Percentiles rank a stretch among this genome's conserved stretches.
These are phyloP conservation scores for Florisuga fusca DNA, from an alignment of 2,797 vertebrate genomes.

Conservation along the genomic window DNA sequence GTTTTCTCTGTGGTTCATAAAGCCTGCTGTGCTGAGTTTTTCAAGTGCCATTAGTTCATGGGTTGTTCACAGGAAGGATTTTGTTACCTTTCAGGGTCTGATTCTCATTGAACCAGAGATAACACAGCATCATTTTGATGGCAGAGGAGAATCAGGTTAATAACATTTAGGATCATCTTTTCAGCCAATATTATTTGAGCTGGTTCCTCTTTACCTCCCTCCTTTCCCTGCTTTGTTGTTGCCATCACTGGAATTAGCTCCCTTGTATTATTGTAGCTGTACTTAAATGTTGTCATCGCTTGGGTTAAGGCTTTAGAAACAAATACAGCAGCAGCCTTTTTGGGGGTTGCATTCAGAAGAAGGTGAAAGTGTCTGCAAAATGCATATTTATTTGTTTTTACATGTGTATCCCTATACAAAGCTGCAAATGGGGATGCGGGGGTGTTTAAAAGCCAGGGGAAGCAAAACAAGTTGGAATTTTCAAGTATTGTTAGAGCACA, in stretches of 20 bases:
- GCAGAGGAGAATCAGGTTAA: conserved; percentile 15
- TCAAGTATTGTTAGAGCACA: conserved; percentile 3
- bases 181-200: neutral
- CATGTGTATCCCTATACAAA: neutral
- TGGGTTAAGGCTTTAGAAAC: neutral
- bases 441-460: neutral
- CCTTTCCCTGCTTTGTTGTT: neutral
- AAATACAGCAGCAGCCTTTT: neutral
- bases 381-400: neutral
- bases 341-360: neutral
- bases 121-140: neutral
- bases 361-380: neutral
- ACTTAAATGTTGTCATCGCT: neutral
- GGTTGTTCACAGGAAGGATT: conserved; percentile 34
- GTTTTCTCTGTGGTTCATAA: conserved; percentile 4
- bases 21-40: neutral
- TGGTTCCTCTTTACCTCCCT: neutral
- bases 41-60: conserved; percentile 27
- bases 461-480: neutral
- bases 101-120: neutral
- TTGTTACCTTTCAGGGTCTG: conserved; percentile 24
- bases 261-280: neutral
- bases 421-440: neutral
- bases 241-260: neutral
- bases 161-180: neutral